These are phyloP conservation scores for Chascanopsetta lugubris DNA, from an alignment of 2,113 vertebrate genomes.

Conservation along the genomic window DNA sequence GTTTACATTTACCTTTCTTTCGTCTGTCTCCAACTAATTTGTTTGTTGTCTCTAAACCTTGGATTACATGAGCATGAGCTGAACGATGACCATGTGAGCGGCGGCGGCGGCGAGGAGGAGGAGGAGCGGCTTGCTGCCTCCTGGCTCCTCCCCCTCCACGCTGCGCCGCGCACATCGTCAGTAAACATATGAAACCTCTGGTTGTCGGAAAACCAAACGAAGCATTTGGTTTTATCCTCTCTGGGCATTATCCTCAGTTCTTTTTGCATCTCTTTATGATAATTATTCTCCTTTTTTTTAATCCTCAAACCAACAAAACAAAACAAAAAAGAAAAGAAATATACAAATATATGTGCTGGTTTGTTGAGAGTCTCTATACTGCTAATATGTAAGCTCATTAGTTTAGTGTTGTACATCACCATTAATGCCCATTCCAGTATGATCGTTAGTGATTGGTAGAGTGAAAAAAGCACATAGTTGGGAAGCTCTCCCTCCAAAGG, in stretches of 20 bases:
- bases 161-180: conserved; percentile 55
- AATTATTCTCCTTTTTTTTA: conserved; percentile 50
- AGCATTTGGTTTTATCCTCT: conserved; percentile 67
- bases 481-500: conserved; percentile 82
- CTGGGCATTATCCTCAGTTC: conserved; percentile 63
- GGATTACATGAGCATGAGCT: conserved; percentile 77
- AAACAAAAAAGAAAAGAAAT: conserved; percentile 66
- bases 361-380: conserved; percentile 78
- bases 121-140: conserved; percentile 47
- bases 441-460: conserved; percentile 72
- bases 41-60: conserved; percentile 72
- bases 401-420: conserved; percentile 67
- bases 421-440: conserved; percentile 79
- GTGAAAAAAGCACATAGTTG: conserved; percentile 81
- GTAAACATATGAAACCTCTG: conserved; percentile 78
- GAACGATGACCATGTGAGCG: conserved; percentile 72
- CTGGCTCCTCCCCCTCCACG: conserved; percentile 35
- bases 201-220: conserved; percentile 63
- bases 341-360: conserved; percentile 83
- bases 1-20: conserved; percentile 82
- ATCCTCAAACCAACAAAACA: conserved; percentile 62
- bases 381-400: conserved; percentile 73
- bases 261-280: conserved; percentile 71
- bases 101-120: conserved; percentile 57
- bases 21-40: conserved; percentile 74